Base-by-base conservation (phyloP, 2,888 invertebrate species). In the Temnothorax unifasciatus region DNA sequence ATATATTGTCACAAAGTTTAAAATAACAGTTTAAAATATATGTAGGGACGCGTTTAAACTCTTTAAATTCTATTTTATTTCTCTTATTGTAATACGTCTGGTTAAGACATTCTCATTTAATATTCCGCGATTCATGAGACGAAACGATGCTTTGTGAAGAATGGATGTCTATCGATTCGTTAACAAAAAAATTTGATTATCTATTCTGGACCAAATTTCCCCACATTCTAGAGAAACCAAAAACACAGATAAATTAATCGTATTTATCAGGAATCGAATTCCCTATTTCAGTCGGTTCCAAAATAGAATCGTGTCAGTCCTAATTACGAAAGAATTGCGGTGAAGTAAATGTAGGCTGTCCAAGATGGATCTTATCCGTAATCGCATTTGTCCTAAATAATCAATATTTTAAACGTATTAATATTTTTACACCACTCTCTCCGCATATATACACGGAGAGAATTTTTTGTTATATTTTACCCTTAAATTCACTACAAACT, bases 321-420 rank as follows among this genome's bases (percentile, higher is more conserved):
- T 69, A 69, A 69, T 79, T 79, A 47, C 18, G 47, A 79, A 41
- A 54, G 13, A 66, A 18, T 3, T 57, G 57, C 21, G 34, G 15
- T 38, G 13, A 77, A 34, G 38, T n/a, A 44, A 79, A 79, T 59
- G n/a, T 44, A 69, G 77, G 57, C 59, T 76, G 52, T 15, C 18
- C 8, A 57, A 68, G 25, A 47, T 47, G 11, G 5, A 2, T 0
- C 1, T 21, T 38, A 38, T 44, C 13, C 25, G 13, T 54, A 54
- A 15, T 29, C 41, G 3, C n/a, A 15, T 9, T 18, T 21, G 11
- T 52, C 5, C 15, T 47, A 29, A 77, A 66, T 66, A 29, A 79
- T 18, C 18, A 57, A 41, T 18, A 47, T 38, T 44, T 57, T 34
- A 69, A n/a, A 41, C 8, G 25, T n/a, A 5, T 73, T 29, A 21